These are phyloP conservation scores for Scaptomyza pallida DNA, from an alignment of 1,140 invertebrate species.

Conservation along the genomic window DNA sequence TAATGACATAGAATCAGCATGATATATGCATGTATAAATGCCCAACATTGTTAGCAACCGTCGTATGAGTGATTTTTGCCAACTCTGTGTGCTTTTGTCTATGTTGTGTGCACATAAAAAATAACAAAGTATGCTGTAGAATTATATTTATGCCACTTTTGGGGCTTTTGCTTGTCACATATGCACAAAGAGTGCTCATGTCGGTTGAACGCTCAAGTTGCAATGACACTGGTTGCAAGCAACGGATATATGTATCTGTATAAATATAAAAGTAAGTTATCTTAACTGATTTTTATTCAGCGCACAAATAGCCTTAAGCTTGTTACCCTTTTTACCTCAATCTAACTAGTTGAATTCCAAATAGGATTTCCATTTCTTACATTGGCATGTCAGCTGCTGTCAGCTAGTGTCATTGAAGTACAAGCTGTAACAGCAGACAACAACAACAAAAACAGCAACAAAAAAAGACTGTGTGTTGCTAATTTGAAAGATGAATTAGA, in stretches of 20 bases:
- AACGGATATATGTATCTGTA: not conserved
- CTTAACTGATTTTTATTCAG: not conserved
- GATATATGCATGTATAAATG: conserved; percentile 52
- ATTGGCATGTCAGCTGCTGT: not conserved
- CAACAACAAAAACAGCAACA: conserved; percentile 54
- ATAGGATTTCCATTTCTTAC: not conserved
- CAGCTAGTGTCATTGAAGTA: conserved; percentile 24
- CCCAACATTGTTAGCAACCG: conserved; percentile 18
- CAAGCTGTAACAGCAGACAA: conserved; percentile 1
- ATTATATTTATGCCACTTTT: conserved; percentile 79
- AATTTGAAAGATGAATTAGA: conserved; percentile 81
- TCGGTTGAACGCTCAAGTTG: conserved; percentile 21
- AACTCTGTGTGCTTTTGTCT: conserved; percentile 6
- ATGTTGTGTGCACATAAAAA: conserved; percentile 41
- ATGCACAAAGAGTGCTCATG: conserved; percentile 44
- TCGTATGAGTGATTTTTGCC: conserved; percentile 39
- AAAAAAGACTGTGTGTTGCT: conserved; percentile 45
- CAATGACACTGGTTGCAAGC: conserved; percentile 25
- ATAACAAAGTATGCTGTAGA: conserved; percentile 66
- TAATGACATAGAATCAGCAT: conserved; percentile 24
- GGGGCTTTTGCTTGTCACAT: conserved; percentile 67
- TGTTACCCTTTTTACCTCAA: not conserved
- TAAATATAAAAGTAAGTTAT: not conserved
- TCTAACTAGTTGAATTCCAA: not conserved
- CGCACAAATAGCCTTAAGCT: not conserved